phyloP scores from a whole-genome alignment of 2,113 vertebrate genomes.

The Psilopsiagon aurifrons region DNA sequence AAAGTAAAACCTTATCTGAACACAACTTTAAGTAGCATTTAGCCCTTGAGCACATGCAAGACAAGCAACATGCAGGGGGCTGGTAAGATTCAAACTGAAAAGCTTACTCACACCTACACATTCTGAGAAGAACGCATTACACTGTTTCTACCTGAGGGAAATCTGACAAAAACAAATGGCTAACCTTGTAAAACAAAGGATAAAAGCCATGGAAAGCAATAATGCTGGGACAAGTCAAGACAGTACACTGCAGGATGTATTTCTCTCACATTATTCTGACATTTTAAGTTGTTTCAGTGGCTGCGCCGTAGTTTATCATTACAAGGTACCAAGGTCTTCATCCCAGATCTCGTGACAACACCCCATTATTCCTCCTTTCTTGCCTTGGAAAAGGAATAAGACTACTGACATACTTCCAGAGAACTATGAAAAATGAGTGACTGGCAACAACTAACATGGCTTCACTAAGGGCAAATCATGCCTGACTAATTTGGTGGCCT shows the following conservation, averaged over 20 bases:
- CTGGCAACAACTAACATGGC: not conserved
- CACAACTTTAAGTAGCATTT: not conserved
- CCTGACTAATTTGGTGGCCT: not conserved
- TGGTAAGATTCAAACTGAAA: not conserved
- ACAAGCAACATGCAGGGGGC: not conserved
- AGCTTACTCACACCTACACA: not conserved
- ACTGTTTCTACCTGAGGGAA: not conserved
- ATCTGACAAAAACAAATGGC: not conserved
- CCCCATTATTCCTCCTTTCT: not conserved
- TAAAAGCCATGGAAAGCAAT: not conserved
- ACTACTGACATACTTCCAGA: not conserved
- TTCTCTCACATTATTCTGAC: not conserved
- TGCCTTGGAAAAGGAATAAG: not conserved
- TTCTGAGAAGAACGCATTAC: not conserved
- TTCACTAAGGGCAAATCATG: not conserved
- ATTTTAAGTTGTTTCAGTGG: not conserved
- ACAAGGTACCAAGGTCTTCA: not conserved
- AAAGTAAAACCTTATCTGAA: not conserved
- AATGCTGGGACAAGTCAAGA: not conserved
- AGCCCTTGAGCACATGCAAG: not conserved
- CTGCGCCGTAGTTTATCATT: not conserved
- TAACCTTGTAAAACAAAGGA: not conserved
- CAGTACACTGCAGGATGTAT: not conserved
- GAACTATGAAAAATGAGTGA: not conserved
- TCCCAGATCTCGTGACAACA: not conserved